phyloP scores from a whole-genome alignment of 1,140 invertebrate species.

The Neodiprion lecontei region DNA sequence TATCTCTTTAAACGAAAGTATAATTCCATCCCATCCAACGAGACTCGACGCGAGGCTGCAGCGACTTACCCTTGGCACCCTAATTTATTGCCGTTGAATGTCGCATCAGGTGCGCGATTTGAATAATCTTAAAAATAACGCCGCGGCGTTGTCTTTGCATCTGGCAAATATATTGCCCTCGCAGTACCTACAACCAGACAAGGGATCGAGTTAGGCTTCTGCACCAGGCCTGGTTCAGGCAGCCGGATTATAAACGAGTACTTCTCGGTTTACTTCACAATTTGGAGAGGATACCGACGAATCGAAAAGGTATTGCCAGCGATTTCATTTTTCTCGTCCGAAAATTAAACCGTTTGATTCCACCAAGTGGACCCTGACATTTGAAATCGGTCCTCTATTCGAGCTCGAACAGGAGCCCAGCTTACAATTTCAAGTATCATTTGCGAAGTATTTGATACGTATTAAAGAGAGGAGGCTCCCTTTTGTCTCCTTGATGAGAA shows the following conservation, averaged over 20 bases:
- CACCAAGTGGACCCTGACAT: neutral
- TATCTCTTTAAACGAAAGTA: neutral
- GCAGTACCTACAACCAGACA: neutral
- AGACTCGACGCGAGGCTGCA: too few species aligned
- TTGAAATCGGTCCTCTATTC: neutral
- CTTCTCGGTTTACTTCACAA: neutral
- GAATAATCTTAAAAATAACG: constrained; percentile 6
- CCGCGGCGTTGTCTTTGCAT: neutral
- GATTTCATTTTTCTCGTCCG: neutral
- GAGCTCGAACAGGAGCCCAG: neutral
- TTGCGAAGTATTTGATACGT: too few species aligned
- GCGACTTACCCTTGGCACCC: neutral
- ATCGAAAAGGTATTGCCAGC: too few species aligned
- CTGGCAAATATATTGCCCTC: neutral
- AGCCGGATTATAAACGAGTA: neutral
- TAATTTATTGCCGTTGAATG: neutral
- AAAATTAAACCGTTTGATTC: neutral
- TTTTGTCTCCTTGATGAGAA: too few species aligned
- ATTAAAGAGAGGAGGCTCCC: too few species aligned
- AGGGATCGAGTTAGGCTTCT: neutral
- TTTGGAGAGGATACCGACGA: neutral
- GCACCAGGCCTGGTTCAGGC: neutral
- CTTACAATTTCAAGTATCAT: too few species aligned
- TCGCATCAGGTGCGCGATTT: constrained; percentile 3
- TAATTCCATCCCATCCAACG: neutral